Base-by-base conservation (phyloP, 2,888 invertebrate genomes). In the Nemotelus nigrinus region DNA sequence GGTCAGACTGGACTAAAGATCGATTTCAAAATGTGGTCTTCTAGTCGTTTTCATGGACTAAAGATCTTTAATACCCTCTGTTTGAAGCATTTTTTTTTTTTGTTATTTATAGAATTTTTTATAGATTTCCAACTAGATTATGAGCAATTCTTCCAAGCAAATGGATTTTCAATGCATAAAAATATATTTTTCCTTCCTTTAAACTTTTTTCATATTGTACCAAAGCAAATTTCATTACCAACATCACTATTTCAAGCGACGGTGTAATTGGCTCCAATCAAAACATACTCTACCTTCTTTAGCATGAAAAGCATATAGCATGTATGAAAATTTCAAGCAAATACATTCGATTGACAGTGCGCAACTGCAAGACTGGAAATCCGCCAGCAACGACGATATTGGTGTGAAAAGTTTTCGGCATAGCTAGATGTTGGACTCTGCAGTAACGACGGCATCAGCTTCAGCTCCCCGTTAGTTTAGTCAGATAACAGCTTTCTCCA, bases 281-380 rank as follows among this genome's bases (percentile, higher is more conserved):
- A 65, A 45, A 5, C 4, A 1, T 25, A 10, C 67, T 48, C 5
- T n/a, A 4, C 55, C 25, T 25, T 25, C 25, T 25, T 25, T 25
- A 55, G 48, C 63, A 63, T 74, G 74, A 74, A 74, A 74, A 74
- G 45, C 63, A 60, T 25, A 25, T 25, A 25, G 25, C 25, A 25
- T 25, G 25, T 25, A 25, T 74, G 74, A 39, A 74, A 74, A 74
- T 72, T 43, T 45, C 63, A 47, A 41, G 63, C 45, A 60, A 48
- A 47, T 65, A 25, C 57, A 10, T 25, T 6, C 10, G 10, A 72
- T 48, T 74, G 74, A 25, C 25, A 25, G 25, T 25, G 25, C 25
- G 25, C 25, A 25, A 25, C 25, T 63, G 74, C 74, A 74, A 60
- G 74, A 63, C 74, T 25, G 63, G 55, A 70, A 70, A 70, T 70